Evolutionary conservation across 2,888 invertebrate genomes (phyloP), one percentile per base, ranked within the genome.

Genomic region (Acleris cristana): DNA sequence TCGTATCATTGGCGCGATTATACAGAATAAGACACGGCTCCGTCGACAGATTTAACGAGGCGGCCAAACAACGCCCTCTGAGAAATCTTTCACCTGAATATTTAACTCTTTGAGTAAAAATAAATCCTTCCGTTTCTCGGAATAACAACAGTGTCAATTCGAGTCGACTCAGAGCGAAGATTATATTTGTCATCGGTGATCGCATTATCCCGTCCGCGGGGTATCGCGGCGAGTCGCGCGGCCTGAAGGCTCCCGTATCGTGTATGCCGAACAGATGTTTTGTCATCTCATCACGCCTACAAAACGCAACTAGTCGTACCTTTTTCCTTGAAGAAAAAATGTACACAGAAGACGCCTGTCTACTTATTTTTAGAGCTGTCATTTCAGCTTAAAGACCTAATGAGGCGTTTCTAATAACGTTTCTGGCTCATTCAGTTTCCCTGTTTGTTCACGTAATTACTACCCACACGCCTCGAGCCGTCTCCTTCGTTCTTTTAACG

Each of bases 31-130:
- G 82, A 79, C 79, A 80, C 76, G 73, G 61, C 74, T 69, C 78
- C 67, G 90, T 74, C 82, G 91, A 92, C 84, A 89, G 90, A 91
- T 90, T 87, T 90, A 90, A 88, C 83, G 89, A 83, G 83, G 74
- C 81, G 75, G 75, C 82, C 83, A 86, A 88, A 88, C 89, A 88
- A 84, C 88, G 80, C 82, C 79, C 83, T 86, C 88, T 86, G 86
- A 85, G 90, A 90, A 82, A 90, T 91, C 89, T 90, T 89, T 90
- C 91, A 92, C 92, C 91, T 91, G 91, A 90, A 86, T 89, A 89
- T 90, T 91, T 89, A 90, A 90, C 86, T 88, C 89, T 90, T 90
- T 87, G 89, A 86, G 85, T 89, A 89, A 91, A 92, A 91, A 91
- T 91, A 92, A 90, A 89, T 89, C 86, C 84, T 84, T 83, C 83